Base-by-base conservation (phyloP, 2,797 vertebrate species). In the Australoheros facetus region DNA sequence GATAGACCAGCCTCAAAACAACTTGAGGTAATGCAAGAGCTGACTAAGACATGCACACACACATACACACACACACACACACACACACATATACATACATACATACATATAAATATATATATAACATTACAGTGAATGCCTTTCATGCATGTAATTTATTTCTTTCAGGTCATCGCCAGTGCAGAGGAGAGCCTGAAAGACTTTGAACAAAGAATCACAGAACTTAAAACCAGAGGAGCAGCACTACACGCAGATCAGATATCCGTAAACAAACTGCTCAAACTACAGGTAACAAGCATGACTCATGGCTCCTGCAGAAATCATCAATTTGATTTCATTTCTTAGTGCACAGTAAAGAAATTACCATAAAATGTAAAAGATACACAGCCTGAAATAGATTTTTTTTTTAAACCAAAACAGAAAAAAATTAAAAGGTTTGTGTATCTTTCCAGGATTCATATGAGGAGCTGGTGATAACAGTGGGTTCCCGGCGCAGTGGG, bases 161-260 rank as follows among this genome's bases (percentile, higher is more conserved):
- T 69, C 53, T 60, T 4, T 45, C 8, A 99, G 98, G 94, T 96
- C 9, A 95, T 98, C 74, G 90, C 94, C 23, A 92, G 96, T 82
- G 96, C 97, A 73, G 98, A 98, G 88, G 96, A 97, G 21, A 95
- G 89, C 77, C 87, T 99, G 30, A 97, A 95, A 88, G 97, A 97
- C 39, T 92, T 97, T 79, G 98, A 98, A 71, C 90, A 91, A 75
- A 96, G 93, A 83, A 97, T 99, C 56, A 89, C 26, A 16, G 96
- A 97, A 79, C 89, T 98, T 28, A 99, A 97, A 87, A 95, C 85
- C 60, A 94, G 81, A 79, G 93, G 95, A 57, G 96, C 96, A 56
- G 94, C 92, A 9, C 78, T 98, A 7, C 97, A 97, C 39, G 84
- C 95, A 2, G 97, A 97, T 79, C 97, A 97, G 59, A 90, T 96